Conservation (phyloP, 1,140 invertebrate genomes). For the Scaptodrosophila lebanonensis region DNA sequence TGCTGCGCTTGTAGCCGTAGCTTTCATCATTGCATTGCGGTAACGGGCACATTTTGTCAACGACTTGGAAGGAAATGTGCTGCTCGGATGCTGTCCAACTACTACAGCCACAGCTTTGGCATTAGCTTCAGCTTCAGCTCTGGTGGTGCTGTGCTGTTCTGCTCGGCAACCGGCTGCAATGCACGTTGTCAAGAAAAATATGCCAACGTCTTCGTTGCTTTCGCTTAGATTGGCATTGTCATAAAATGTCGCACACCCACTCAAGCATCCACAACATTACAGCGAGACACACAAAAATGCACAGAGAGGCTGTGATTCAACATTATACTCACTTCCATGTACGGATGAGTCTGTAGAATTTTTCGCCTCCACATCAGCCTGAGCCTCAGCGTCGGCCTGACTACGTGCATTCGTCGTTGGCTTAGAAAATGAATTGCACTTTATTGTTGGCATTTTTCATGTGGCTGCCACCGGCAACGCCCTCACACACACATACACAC, state of each 20-base stretch:
- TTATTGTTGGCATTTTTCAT: slow-evolving; percentile 66
- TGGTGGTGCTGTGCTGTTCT: too few species aligned
- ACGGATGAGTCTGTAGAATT: too few species aligned
- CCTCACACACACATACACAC: too few species aligned
- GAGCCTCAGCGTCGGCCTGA: too few species aligned
- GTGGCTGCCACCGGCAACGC: slow-evolving; percentile 3
- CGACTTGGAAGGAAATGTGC: slow-evolving; percentile 45
- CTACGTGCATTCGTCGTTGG: slow-evolving; percentile 47
- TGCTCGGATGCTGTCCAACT: too few species aligned
- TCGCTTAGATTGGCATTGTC: slow-evolving; percentile 70
- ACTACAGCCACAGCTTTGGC: too few species aligned
- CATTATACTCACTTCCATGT: too few species aligned
- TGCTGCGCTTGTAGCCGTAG: too few species aligned
- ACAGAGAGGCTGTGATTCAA: slow-evolving; percentile 54
- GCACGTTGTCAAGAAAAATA: slow-evolving; percentile 62
- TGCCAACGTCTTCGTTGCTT: slow-evolving; percentile 59
- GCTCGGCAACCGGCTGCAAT: too few species aligned
- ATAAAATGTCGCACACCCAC: slow-evolving; percentile 49
- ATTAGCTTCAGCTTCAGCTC: too few species aligned
- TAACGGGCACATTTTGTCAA: slow-evolving; percentile 68
- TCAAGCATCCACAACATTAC: not conserved
- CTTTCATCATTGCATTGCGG: slow-evolving; percentile 64
- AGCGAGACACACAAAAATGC: slow-evolving; percentile 14
- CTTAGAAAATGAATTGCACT: slow-evolving; percentile 69
- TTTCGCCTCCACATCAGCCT: too few species aligned